Evolutionary conservation across 2,797 vertebrate species (phyloP).

Genomic region (Amazona ochrocephala): DNA sequence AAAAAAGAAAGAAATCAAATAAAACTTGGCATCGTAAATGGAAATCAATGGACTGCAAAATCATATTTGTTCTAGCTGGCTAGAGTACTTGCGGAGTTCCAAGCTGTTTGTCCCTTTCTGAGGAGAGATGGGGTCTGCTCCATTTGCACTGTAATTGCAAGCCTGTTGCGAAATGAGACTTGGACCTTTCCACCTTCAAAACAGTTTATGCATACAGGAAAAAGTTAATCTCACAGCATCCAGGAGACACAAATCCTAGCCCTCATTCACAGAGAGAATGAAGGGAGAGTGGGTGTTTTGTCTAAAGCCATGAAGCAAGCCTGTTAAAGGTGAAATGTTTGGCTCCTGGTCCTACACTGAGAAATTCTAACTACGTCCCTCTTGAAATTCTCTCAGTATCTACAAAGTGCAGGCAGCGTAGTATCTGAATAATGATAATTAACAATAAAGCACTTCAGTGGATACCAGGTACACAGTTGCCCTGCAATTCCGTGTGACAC

Average conservation of each 20-base stretch:
- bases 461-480: not conserved
- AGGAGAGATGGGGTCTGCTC: not conserved
- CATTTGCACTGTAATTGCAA: not conserved
- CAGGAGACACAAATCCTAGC: not conserved
- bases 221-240: not conserved
- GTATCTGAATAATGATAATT: not conserved
- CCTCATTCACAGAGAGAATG: slow-evolving; percentile 4
- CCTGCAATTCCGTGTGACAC: not conserved
- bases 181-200: not conserved
- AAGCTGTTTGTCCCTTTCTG: not conserved
- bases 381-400: slow-evolving; percentile 27
- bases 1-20: slow-evolving; percentile 49
- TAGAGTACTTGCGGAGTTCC: not conserved
- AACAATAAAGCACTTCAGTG: not conserved
- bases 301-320: not conserved
- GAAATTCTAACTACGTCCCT: not conserved
- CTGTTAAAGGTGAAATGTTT: not conserved
- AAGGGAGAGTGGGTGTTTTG: not conserved
- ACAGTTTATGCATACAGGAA: not conserved
- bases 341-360: not conserved
- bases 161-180: not conserved
- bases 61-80: slow-evolving; percentile 49
- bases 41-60: slow-evolving; percentile 63
- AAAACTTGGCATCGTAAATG: slow-evolving; percentile 48
- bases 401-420: not conserved